phyloP scores from a whole-genome alignment of 2,888 invertebrate genomes.

The Candidula unifasciata region DNA sequence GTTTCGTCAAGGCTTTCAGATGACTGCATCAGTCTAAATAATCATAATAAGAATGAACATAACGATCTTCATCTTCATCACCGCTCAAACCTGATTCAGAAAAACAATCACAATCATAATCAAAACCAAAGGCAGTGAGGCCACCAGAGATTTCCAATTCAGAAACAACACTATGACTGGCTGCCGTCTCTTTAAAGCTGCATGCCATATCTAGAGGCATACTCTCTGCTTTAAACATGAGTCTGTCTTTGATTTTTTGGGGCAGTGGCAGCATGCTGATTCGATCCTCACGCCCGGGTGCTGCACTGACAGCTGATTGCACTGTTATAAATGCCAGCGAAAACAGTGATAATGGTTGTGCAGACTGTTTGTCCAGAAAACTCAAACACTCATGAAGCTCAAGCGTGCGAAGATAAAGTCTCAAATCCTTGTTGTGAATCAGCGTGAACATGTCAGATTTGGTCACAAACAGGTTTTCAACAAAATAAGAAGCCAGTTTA shows the following conservation, averaged over 20 bases:
- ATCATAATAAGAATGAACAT: no score
- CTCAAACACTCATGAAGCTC: neutral
- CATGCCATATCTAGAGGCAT: no score
- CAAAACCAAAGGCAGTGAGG: no score
- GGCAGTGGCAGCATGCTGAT: constrained; percentile 22
- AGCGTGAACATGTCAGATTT: neutral
- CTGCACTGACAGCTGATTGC: neutral
- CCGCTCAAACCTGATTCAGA: no score
- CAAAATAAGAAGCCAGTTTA: neutral
- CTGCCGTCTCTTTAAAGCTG: no score
- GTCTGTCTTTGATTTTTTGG: constrained; percentile 12
- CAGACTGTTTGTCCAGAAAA: neutral
- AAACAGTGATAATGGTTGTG: constrained; percentile 29
- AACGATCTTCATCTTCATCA: no score
- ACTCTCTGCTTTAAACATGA: no score
- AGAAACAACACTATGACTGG: no score
- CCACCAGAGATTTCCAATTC: no score
- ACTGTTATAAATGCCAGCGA: constrained; percentile 14
- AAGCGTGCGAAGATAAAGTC: neutral
- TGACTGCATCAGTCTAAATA: no score
- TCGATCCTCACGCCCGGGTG: constrained; percentile 7
- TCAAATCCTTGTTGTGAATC: neutral
- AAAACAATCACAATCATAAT: no score
- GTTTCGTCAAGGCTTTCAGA: no score
- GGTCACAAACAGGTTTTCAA: constrained; percentile 9